phyloP scores from a whole-genome alignment of 2,888 invertebrate species.

The Lasioglossum malachurum region DNA sequence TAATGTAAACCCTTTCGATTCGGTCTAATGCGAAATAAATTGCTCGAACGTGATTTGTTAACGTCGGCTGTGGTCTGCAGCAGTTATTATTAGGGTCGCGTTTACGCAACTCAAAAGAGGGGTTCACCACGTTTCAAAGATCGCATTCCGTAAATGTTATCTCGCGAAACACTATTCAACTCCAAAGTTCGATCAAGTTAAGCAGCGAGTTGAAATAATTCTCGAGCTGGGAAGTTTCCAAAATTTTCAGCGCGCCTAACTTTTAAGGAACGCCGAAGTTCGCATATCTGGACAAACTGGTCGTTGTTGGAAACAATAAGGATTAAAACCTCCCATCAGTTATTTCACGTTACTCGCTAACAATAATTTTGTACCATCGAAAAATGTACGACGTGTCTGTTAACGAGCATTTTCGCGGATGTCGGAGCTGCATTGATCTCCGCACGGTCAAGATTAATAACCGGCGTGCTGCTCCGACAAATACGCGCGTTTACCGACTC shows the following conservation, averaged over 20 bases:
- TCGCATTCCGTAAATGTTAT: not conserved
- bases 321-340: not conserved
- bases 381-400: not conserved
- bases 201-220: not conserved
- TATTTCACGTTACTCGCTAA: too few relatives aligned
- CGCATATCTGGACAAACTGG: not conserved
- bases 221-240: not conserved
- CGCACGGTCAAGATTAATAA: conserved; percentile 13
- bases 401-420: not conserved
- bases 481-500: not conserved
- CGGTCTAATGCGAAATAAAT: not conserved
- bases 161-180: not conserved
- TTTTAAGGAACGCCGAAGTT: not conserved
- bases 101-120: not conserved
- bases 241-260: not conserved
- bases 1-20: not conserved
- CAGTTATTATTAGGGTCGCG: not conserved
- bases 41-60: not conserved
- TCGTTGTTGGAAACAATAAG: not conserved
- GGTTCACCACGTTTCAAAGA: not conserved
- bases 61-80: not conserved
- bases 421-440: not conserved
- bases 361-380: too few relatives aligned
- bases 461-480: conserved; percentile 17
- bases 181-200: not conserved